Evolutionary conservation across 2,113 vertebrate species (phyloP).

Genomic region (Nycticryphes semicollaris): DNA sequence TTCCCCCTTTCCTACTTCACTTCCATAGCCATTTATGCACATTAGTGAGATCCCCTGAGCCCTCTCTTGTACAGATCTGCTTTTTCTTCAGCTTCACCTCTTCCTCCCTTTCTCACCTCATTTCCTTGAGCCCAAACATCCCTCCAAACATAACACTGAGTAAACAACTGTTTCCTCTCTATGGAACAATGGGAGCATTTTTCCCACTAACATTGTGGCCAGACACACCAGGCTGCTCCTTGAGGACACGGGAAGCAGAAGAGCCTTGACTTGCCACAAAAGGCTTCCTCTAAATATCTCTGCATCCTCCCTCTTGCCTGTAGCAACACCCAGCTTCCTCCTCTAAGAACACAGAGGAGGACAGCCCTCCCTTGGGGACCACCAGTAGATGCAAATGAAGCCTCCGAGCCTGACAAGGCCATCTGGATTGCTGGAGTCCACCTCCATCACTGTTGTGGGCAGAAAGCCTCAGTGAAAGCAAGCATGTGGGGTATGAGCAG

Average conservation of each 20-base stretch:
- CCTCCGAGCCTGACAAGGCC: not conserved
- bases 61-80: not conserved
- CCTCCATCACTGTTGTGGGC: not conserved
- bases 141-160: constrained; percentile 20
- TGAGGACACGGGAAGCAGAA: constrained; percentile 25
- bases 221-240: constrained; percentile 7
- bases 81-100: constrained; percentile 33
- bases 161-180: constrained; percentile 51
- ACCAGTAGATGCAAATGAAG: not conserved
- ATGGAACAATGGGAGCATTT: constrained; percentile 36
- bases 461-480: not conserved
- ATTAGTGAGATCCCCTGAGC: not conserved
- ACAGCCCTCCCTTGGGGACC: not conserved
- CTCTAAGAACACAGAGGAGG: not conserved
- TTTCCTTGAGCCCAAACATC: constrained; percentile 48
- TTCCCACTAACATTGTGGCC: not conserved
- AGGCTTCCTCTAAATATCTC: constrained; percentile 1
- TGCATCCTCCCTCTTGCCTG: not conserved
- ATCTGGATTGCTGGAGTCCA: not conserved
- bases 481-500: accelerated
- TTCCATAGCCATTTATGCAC: not conserved
- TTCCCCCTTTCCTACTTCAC: not conserved
- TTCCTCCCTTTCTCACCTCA: constrained; percentile 56
- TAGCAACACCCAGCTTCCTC: not conserved
- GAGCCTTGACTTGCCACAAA: not conserved